Conservation (phyloP, 2,888 invertebrate genomes). For the Anticlea derivata region DNA sequence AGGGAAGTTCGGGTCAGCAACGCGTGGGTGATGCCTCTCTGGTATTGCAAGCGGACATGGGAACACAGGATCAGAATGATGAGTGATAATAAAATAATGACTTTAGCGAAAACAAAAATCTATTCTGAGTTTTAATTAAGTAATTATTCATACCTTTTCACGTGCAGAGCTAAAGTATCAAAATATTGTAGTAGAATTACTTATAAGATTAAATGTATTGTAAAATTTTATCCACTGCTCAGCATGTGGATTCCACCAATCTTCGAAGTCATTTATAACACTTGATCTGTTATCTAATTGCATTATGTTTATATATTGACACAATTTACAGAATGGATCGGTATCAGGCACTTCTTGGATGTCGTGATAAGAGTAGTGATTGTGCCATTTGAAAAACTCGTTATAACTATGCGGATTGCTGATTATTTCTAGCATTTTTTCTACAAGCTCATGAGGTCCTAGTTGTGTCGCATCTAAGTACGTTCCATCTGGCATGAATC, state of each 20-base stretch:
- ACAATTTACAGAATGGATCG: slow-evolving; percentile 39
- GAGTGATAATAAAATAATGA: no score
- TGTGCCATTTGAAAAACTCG: slow-evolving; percentile 50
- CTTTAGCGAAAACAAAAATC: no score
- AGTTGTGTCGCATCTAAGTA: slow-evolving; percentile 35
- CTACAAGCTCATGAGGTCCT: slow-evolving; percentile 27
- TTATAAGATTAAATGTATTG: no score
- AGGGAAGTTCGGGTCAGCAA: no score
- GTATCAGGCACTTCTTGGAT: slow-evolving; percentile 27
- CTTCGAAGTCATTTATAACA: slow-evolving; percentile 9
- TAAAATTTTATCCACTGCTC: neutral
- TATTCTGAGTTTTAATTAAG: no score
- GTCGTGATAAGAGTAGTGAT: slow-evolving; percentile 45
- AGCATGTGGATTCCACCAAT: slow-evolving; percentile 25
- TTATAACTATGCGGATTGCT: slow-evolving; percentile 41
- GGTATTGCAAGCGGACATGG: no score
- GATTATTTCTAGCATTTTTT: slow-evolving; percentile 42
- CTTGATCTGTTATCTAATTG: neutral
- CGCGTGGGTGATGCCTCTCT: no score
- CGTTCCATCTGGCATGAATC: slow-evolving; percentile 46
- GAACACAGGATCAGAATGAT: no score
- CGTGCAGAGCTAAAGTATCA: no score
- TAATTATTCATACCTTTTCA: no score
- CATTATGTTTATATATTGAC: slow-evolving; percentile 26
- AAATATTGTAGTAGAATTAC: no score